Evolutionary conservation across 2,888 invertebrate species (phyloP).

Genomic region (Drosophila sordidapex): DNA sequence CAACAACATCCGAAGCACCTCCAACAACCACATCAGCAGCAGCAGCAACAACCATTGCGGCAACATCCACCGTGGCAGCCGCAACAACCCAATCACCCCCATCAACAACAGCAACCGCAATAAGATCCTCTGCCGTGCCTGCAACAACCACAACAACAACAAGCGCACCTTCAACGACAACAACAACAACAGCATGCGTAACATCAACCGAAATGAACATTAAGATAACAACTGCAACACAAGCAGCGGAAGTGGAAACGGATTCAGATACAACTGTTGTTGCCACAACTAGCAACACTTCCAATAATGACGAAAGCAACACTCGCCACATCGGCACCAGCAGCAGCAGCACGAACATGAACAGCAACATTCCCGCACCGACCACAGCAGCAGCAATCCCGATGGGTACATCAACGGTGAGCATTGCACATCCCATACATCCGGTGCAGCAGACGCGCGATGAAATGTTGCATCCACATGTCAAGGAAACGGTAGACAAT

Average conservation of each 20-base stretch:
- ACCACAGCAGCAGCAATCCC: conserved; percentile 17
- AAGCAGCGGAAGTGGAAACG: conserved; percentile 28
- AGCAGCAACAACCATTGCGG: conserved; percentile 21
- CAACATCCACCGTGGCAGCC: conserved; percentile 8
- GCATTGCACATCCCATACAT: conserved; percentile 83
- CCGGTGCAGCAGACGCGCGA: conserved; percentile 77
- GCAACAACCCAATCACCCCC: conserved; percentile 17
- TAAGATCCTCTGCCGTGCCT: conserved; percentile 12
- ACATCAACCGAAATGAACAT: conserved; percentile 35
- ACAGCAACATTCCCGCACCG: conserved; percentile 7
- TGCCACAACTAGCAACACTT: conserved; percentile 25
- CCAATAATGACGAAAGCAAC: conserved; percentile 15
- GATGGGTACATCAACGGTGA: conserved; percentile 51
- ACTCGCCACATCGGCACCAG: conserved; percentile 11
- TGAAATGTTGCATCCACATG: conserved; percentile 74
- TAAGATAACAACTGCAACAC: conserved; percentile 21
- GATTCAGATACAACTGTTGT: conserved; percentile 31
- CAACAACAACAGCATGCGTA: conserved; percentile 23
- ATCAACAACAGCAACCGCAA: conserved; percentile 26
- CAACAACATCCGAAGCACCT: conserved; percentile 20
- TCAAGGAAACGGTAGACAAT: conserved; percentile 83
- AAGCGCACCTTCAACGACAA: conserved; percentile 16
- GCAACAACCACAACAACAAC: conserved; percentile 32
- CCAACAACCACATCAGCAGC: conserved; percentile 8
- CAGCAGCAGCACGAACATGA: conserved; percentile 7